A percentile compares a stretch with the other conserved stretches of the same genome.
Conservation (phyloP, 2,797 vertebrate genomes). For the Aldrovandia affinis region DNA sequence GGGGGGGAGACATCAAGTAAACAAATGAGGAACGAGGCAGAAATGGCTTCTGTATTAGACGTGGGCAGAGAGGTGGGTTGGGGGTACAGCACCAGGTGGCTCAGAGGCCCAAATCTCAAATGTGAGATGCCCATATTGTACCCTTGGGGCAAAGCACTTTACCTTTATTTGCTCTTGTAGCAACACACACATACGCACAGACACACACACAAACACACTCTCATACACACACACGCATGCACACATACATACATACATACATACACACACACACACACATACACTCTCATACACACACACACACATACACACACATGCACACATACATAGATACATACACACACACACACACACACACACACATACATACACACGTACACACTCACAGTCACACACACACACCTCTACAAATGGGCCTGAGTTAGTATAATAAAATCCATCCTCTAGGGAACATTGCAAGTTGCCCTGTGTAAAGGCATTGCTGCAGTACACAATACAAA, state of each 20-base stretch:
- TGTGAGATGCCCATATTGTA: neutral
- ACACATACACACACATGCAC: constrained; percentile 24
- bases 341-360: neutral
- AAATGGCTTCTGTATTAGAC: neutral
- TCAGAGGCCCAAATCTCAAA: neutral
- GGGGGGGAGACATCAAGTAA: constrained; percentile 40
- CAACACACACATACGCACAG: constrained; percentile 8
- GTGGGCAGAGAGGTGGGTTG: neutral
- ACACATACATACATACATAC: constrained; percentile 5
- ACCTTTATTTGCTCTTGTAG: neutral
- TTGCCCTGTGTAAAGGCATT: neutral
- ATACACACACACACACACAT: constrained; percentile 19
- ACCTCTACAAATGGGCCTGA: neutral
- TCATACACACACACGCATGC: neutral
- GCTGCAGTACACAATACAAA: neutral
- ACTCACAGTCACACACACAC: neutral
- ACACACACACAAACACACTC: too few relatives aligned
- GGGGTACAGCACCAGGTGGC: neutral
- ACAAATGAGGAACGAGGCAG: constrained; percentile 37
- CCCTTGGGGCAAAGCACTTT: neutral
- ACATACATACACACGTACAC: constrained; percentile 6
- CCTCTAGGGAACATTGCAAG: neutral
- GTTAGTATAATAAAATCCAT: neutral
- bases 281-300: too few relatives aligned
- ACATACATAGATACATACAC: constrained; percentile 7